Conservation (phyloP, 2,113 vertebrate species). For the Axis porcinus region DNA sequence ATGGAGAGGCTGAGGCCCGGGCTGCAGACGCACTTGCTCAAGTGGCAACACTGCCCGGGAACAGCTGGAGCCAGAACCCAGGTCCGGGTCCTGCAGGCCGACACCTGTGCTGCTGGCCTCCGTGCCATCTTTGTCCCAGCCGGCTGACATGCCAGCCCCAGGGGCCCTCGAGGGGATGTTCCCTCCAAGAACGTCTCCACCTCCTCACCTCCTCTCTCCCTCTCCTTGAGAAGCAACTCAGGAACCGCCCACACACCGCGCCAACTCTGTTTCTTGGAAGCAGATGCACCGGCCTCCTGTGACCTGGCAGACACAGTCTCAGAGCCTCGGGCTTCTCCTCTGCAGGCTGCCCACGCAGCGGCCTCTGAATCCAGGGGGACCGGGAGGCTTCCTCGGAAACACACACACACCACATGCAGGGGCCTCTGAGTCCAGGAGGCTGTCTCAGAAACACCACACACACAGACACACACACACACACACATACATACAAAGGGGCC, state of each 20-base stretch:
- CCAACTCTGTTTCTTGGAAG: not conserved
- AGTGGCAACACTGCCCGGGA: too few relatives aligned
- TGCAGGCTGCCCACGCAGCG: not conserved
- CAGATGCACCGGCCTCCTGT: not conserved
- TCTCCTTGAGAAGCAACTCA: not conserved
- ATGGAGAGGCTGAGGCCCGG: not conserved
- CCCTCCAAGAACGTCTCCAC: not conserved
- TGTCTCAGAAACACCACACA: not conserved
- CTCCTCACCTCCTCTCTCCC: not conserved
- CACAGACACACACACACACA: not conserved
- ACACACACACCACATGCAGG: not conserved
- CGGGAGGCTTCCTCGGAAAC: rapidly evolving
- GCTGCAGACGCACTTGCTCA: not conserved
- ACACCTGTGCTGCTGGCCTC: rapidly evolving
- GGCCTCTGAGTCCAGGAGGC: not conserved
- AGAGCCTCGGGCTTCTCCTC: not conserved
- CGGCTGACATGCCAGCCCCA: not conserved
- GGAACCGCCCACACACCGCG: not conserved
- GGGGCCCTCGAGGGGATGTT: not conserved
- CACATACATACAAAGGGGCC: not conserved
- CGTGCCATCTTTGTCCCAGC: not conserved
- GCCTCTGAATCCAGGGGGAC: not conserved
- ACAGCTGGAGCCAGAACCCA: not conserved
- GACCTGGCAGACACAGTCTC: not conserved
- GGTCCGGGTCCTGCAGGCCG: not conserved